These are phyloP conservation scores for Cryptocheilus praepositus DNA, from an alignment of 2,888 invertebrate genomes.

Conservation along the genomic window DNA sequence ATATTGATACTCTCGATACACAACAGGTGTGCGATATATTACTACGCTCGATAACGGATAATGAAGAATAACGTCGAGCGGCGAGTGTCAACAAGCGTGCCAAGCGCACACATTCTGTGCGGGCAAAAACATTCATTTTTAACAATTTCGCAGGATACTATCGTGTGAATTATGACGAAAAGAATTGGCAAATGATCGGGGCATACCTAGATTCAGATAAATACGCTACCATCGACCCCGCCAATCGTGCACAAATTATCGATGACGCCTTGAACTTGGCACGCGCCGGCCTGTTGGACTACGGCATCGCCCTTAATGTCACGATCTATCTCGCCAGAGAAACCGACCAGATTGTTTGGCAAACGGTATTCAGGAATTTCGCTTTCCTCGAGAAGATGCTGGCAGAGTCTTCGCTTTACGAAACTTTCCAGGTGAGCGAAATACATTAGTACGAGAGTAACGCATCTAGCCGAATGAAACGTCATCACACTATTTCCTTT, in stretches of 20 bases:
- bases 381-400: slow-evolving; percentile 32
- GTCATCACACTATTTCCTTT: background rate
- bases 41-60: too few relatives aligned
- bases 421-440: slow-evolving; percentile 28
- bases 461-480: background rate
- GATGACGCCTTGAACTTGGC: slow-evolving; percentile 83
- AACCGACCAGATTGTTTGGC: slow-evolving; percentile 83
- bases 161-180: slow-evolving; percentile 79
- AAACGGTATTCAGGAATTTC: slow-evolving; percentile 77
- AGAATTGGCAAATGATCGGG: slow-evolving; percentile 81
- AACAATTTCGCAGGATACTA: slow-evolving; percentile 57
- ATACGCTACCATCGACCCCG: slow-evolving; percentile 76
- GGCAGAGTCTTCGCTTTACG: background rate
- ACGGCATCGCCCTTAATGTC: slow-evolving; percentile 75
- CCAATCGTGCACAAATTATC: slow-evolving; percentile 85
- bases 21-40: slow-evolving; percentile 73
- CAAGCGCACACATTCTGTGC: slow-evolving; percentile 34
- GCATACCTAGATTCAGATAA: slow-evolving; percentile 74
- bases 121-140: slow-evolving; percentile 75
- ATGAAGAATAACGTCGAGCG: too few relatives aligned
- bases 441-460: too few relatives aligned
- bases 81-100: too few relatives aligned
- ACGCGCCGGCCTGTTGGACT: slow-evolving; percentile 75
- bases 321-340: slow-evolving; percentile 78
- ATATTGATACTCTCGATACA: slow-evolving; percentile 46